Base-by-base conservation (phyloP, 1,140 invertebrate species). In the Apis florea region DNA sequence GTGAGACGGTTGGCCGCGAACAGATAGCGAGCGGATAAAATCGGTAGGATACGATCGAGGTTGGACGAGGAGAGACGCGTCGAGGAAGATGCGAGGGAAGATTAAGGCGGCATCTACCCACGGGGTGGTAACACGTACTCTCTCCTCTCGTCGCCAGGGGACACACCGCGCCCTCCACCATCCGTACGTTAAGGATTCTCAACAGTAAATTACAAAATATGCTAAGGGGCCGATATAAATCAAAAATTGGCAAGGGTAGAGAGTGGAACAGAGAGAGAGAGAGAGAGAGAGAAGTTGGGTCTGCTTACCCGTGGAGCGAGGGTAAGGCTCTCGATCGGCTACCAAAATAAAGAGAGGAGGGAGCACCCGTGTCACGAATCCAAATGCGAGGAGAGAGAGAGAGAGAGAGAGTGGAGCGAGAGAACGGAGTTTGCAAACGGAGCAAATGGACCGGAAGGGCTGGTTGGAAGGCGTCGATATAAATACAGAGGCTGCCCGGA, bases 201-300 rank as follows among this genome's bases (percentile, higher is more conserved):
- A 93, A 91, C 90, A 91, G 90, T 91, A 91, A 91, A 91, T 91
- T 91, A 91, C 87, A 91, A 91, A 91, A 91, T 93, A 93, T 93
- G 92, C 92, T 93, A 93, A 93, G 91, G 91, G 91, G 84, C 83
- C 88, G 92, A 93, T 93, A 93, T 93, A 93, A 93, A 93, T 93
- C 92, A 94, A 93, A 93, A 93, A 86, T 90, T 85, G 88, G 84
- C 89, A 64, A 71, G 84, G 79, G 83, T 83, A 77, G 67, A 58
- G 66, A 72, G n/a, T n/a, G 69, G 63, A 74, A 49, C 70, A 78
- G 47, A 49, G 61, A 58, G n/a, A 64, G 15, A 59, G 21, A 3
- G 59, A 24, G 70, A 31, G 47, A 53, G 54, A 73, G 58, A 59
- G 68, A 59, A 58, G 56, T 26, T 13, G 76, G 83, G 40, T 51